These are phyloP conservation scores for Eupleurogrammus muticus DNA, from an alignment of 2,797 vertebrate genomes.

Conservation along the genomic window DNA sequence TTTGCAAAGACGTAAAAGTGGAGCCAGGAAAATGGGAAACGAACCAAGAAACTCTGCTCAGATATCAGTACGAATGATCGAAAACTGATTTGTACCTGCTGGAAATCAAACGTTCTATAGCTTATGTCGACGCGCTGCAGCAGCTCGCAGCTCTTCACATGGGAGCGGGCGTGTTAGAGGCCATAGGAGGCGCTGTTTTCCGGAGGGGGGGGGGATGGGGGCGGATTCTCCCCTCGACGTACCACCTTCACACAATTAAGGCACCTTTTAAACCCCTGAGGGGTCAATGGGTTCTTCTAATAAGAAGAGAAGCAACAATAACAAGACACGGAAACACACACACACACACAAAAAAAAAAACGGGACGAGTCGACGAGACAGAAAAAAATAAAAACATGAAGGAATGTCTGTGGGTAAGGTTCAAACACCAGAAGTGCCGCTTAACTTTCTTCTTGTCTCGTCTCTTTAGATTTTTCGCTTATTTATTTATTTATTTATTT, in stretches of 20 bases:
- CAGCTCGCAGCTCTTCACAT: not conserved
- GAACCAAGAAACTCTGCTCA: not conserved
- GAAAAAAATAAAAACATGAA: constrained; percentile 43
- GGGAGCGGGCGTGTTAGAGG: not conserved
- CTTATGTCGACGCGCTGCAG: not conserved
- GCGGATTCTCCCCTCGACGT: constrained; percentile 64
- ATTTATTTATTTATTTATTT: too few relatives aligned
- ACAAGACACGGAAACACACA: constrained; percentile 71
- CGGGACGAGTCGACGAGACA: constrained; percentile 17
- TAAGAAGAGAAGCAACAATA: constrained; percentile 85
- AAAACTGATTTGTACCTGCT: not conserved
- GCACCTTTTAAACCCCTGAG: constrained; percentile 83
- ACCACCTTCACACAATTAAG: constrained; percentile 86
- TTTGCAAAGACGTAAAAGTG: constrained; percentile 11
- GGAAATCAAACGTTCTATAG: not conserved
- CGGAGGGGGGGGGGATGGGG: constrained; percentile 53
- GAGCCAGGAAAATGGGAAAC: too few relatives aligned
- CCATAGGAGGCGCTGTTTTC: constrained; percentile 44
- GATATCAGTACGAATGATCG: not conserved
- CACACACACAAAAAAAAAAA: constrained; percentile 57
- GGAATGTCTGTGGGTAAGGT: constrained; percentile 75
- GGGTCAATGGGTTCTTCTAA: constrained; percentile 87
- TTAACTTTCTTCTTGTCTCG: constrained; percentile 54
- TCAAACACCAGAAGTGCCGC: constrained; percentile 62
- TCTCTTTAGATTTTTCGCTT: constrained; percentile 34